phyloP scores from a whole-genome alignment of 2,113 vertebrate species.

The Pampusana beccarii region DNA sequence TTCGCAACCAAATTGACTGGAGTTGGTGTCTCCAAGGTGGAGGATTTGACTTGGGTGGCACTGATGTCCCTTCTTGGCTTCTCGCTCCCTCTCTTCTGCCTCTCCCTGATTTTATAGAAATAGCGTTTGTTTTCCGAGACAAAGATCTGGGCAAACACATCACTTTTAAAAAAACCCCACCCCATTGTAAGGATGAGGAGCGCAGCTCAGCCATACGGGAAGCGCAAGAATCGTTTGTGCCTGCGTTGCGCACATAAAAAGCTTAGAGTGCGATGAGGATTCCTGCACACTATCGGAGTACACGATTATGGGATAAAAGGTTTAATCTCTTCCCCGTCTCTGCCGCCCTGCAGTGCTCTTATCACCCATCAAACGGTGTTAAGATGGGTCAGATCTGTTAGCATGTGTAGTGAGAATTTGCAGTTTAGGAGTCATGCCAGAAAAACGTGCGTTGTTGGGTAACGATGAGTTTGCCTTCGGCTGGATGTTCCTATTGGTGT shows the following conservation, averaged over 20 bases:
- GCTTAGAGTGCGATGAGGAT: fast-evolving
- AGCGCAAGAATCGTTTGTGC: background rate
- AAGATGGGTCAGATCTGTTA: background rate
- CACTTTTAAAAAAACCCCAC: no score
- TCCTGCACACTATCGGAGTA: fast-evolving
- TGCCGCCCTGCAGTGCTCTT: background rate
- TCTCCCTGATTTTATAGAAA: background rate
- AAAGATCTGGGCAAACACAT: no score
- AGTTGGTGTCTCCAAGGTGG: background rate
- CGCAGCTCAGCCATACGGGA: fast-evolving
- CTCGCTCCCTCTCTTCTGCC: background rate
- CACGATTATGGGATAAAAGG: background rate
- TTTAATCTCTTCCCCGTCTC: background rate
- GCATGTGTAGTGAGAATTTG: background rate
- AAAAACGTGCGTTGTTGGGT: fast-evolving
- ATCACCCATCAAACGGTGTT: background rate
- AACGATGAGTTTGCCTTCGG: background rate
- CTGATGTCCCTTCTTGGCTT: background rate
- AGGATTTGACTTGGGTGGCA: background rate
- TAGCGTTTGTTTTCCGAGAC: background rate
- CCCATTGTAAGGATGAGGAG: background rate
- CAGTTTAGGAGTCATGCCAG: background rate
- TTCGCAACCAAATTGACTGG: background rate
- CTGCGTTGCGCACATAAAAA: background rate
- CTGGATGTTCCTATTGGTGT: no score